Base-by-base conservation (phyloP, 2,888 invertebrate genomes). In the Drosophila buzzatii region DNA sequence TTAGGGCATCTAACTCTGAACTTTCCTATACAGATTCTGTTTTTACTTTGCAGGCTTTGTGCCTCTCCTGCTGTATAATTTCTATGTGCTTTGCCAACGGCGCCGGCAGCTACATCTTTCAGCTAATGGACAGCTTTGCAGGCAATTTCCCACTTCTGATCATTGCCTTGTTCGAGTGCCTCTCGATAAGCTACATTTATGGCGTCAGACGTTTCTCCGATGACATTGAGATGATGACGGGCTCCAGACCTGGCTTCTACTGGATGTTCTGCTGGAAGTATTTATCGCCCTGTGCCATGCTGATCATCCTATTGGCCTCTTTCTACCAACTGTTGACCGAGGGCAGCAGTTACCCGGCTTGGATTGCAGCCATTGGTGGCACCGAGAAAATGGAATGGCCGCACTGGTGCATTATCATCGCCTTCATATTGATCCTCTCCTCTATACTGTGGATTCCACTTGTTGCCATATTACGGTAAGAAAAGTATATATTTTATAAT, bases 261-360 rank as follows among this genome's bases (percentile, higher is more conserved):
- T 98, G 98, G 98, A 94, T 97, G 91, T 95, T 98, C 81, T 98
- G 98, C 93, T 99, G 98, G 98, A 97, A 98, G 92, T 98, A 98
- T 91, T 94, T 98, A 14, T 97, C 98, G 2, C 98, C 98, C 0
- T 91, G 96, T 67, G 97, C 98, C 0, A 98, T 98, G 98, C 93
- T 97, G 41, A 95, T 96, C 53, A 98, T 98, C 89, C 93, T 98
- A 35, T 93, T 96, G 35, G 97, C 98, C 0, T 98, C 97, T 47
- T 96, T 98, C 90, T 95, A 96, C 71, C 96, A 98, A 89, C 95
- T 98, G 75, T 94, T 96, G 0, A 95, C 95, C 6, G 96, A 96
- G 60, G 98, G 98, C 1, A 96, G 97, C 16, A 96, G 96, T 35
- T 98, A 98, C 91, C 96, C 96, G 45, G 97, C 97, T 0, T 98